Evolutionary conservation across 1,140 invertebrate species (phyloP).

Genomic region (Camponotus floridanus): DNA sequence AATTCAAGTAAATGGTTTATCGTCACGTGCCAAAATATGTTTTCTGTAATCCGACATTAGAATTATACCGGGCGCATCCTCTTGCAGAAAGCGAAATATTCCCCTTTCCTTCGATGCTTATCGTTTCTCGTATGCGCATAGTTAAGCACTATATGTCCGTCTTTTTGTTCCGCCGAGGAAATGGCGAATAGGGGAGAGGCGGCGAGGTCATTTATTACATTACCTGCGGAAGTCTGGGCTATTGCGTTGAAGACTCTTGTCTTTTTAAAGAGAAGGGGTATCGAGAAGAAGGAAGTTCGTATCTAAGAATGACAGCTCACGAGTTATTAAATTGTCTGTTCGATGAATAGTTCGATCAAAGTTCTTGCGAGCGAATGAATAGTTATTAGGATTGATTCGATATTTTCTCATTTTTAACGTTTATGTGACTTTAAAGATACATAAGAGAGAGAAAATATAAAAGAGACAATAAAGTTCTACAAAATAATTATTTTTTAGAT

Average conservation of each 20-base stretch:
- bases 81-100: slow-evolving; percentile 52
- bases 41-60: slow-evolving; percentile 20
- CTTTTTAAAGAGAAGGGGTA: slow-evolving; percentile 23
- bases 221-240: slow-evolving; percentile 73
- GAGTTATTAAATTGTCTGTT: background rate
- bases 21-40: slow-evolving; percentile 49
- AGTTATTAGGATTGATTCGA: background rate
- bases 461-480: background rate
- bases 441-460: background rate
- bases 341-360: slow-evolving; percentile 2
- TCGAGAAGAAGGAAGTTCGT: slow-evolving; percentile 37
- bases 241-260: slow-evolving; percentile 73
- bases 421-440: background rate
- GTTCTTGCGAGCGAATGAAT: background rate
- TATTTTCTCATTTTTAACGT: slow-evolving; percentile 3
- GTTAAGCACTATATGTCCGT: slow-evolving; percentile 72
- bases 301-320: slow-evolving; percentile 36
- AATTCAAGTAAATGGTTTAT: background rate
- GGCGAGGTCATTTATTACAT: slow-evolving; percentile 74
- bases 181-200: slow-evolving; percentile 63
- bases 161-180: slow-evolving; percentile 71
- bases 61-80: background rate
- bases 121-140: slow-evolving; percentile 70
- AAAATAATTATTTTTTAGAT: background rate
- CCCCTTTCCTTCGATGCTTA: slow-evolving; percentile 69